Evolutionary conservation across 2,797 vertebrate species (phyloP), one percentile per base, ranked within the genome.

Genomic region (Arrhamphus sclerolepis): DNA sequence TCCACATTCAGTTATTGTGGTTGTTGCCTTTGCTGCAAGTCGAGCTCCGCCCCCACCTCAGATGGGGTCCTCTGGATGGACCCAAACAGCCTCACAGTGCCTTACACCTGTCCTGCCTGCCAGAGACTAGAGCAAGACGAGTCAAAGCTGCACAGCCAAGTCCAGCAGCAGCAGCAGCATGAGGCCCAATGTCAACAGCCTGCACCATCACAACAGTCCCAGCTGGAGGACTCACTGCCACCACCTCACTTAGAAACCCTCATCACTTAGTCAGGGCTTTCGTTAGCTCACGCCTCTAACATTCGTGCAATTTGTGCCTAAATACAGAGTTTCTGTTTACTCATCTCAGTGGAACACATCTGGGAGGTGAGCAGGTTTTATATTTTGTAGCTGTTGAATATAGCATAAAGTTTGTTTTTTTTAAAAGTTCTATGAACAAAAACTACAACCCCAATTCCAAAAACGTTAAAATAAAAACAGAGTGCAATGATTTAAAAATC

Each of bases 31-130:
- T 65, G 73, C 81, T 76, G 62, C 72, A 52, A 66, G 60, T 63
- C 61, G 4, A 69, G 59, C 49, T 75, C 79, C 29, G 70, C 78
- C 47, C 47, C 72, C 19, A 67, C 79, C 22, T 53, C 76, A 59
- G 75, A 77, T 1, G 75, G 75, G 70, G 70, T 75, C 69, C 83
- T 87, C 79, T 91, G 90, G 90, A 72, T 63, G 60, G 87, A 88
- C 24, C 73, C 77, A 18, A 63, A 77, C 24, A 51, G 66, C 56
- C 62, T 69, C 63, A 63, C 76, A 2, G 59, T 85, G 69, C 73
- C 86, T 53, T 91, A 91, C 81, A 87, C 82, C 62, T 92, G 91
- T 19, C 88, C 88, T 13, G 84, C 85, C 79, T 93, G 92, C 75
- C 88, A 84, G 82, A 76, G 81, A 76, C 82, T 82, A 75, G 86